Conservation (phyloP, 92 coral and sea anemone genomes). For the Palythoa heliodiscus region DNA sequence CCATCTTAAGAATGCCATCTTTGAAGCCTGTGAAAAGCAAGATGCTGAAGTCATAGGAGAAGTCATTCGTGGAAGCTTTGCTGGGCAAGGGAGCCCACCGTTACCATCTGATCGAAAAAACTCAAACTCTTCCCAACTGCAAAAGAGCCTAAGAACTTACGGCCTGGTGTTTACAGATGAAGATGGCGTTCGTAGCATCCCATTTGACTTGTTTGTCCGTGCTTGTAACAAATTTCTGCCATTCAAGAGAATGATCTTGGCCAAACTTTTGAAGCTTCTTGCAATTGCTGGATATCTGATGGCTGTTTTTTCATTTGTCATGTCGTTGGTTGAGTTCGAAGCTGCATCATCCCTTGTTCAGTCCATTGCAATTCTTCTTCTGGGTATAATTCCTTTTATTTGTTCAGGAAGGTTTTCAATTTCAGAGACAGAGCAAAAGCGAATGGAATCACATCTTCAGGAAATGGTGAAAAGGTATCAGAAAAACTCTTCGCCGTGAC, state of each 20-base stretch:
- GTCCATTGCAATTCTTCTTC: conserved; percentile 71
- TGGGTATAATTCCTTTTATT: conserved; percentile 69
- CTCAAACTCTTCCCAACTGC: conserved; percentile 56
- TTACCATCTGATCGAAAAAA: conserved; percentile 27
- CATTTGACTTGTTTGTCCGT: conserved; percentile 69
- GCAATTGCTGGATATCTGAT: conserved; percentile 70
- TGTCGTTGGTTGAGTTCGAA: conserved; percentile 69
- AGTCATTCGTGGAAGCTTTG: conserved; percentile 73
- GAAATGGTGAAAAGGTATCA: conserved; percentile 66
- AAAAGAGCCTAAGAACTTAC: conserved; percentile 41
- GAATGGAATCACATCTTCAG: conserved; percentile 51
- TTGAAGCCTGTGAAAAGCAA: conserved; percentile 89
- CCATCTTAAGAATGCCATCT: conserved; percentile 71
- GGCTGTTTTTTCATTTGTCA: conserved; percentile 83
- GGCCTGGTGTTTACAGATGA: conserved; percentile 73
- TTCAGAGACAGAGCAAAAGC: conserved; percentile 38
- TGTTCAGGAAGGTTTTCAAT: conserved; percentile 38
- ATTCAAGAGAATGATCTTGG: conserved; percentile 77
- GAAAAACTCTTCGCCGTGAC: conserved; percentile 50
- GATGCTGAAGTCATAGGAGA: conserved; percentile 69
- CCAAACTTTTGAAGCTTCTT: conserved; percentile 66
- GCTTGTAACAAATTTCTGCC: conserved; percentile 69
- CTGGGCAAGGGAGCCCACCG: conserved; percentile 50
- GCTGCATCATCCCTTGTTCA: conserved; percentile 76
- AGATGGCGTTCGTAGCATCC: conserved; percentile 68